Base-by-base conservation (phyloP, 1,140 invertebrate species). In the Hycleus phaleratus region DNA sequence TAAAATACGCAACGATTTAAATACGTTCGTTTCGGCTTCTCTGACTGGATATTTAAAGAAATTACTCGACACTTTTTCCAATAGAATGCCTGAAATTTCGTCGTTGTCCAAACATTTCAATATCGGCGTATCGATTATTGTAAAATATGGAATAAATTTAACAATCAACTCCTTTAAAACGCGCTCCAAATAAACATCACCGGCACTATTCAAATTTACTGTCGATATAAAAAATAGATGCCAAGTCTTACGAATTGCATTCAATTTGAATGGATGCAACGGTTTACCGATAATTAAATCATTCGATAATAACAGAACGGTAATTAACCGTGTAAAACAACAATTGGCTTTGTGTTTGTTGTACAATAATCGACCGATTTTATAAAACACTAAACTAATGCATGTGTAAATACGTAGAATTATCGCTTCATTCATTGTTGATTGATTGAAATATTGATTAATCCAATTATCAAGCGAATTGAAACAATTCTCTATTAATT, bases 181-280 rank as follows among this genome's bases (percentile, higher is more conserved):
- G 44, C 71, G 55, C 39, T 72, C 70, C 10, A 73, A 38, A 55
- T 68, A 73, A n/a, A 61, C 48, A 57, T 73, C 71, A 18, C 61
- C 54, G n/a, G 46, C 42, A 12, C 12, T 26, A 24, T 65, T 62
- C 11, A 73, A 46, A 43, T 61, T 62, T 32, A 66, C 60, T 32
- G 70, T 45, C 9, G 64, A 66, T 46, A 63, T 53, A 25, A 70
- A 63, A 61, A 67, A 73, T 24, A 66, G 39, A 46, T 66, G 64
- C 71, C 71, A 73, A 5, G 68, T 68, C 44, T 62, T 66, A 44
- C 65, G 62, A 0, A 71, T 55, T 5, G 66, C 63, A 43, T 60
- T 62, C 26, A 71, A 54, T 38, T 69, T 52, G 38, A 60, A 63
- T n/a, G 58, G 38, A 52, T 66, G 47, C 5, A 60, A 52, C 3